Evolutionary conservation across 1,140 invertebrate genomes (phyloP), one percentile per base, ranked within the genome.

Genomic region (Drosophila pruinosa): DNA sequence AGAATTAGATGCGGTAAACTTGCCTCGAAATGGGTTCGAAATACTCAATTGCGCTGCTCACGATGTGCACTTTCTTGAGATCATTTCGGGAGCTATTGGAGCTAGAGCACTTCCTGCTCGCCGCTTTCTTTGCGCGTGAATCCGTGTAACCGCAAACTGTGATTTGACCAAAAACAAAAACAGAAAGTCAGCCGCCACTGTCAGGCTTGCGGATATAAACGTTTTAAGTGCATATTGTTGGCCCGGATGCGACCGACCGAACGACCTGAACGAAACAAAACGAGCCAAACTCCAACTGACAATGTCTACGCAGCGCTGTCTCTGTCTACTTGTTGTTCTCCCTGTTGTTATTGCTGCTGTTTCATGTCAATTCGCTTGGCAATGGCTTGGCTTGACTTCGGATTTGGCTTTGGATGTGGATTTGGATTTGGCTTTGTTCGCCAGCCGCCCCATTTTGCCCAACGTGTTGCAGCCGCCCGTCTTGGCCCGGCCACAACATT

Each of bases 101-200:
- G 43, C 26, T 5, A 6, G 31, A 34, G 31, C 31, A 85, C 77
- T 85, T 85, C 80, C 80, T 86, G 81, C 78, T 86, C 68, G 62
- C 61, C 81, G 81, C 81, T 86, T 88, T 86, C 82, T 86, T 86
- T 77, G 81, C 82, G 81, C 81, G 81, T 81, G 81, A 86, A 88
- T 88, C 81, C 81, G 81, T 86, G 82, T 88, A 86, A 88, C 81
- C 82, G 73, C 81, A 86, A 75, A 81, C 81, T 75, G 82, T 86
- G 81, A 86, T 86, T 86, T 86, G 82, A 76, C 81, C 81, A 86
- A 86, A 86, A 86, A 71, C 81, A 86, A 86, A 86, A 86, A 71
- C 77, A 86, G 81, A 75, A 81, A 81, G 71, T 58, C 75, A 21
- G 47, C 56, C 52, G 24, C 28, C 24, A 43, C 8, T 28, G 53